phyloP scores from a whole-genome alignment of 2,797 vertebrate genomes.

The Rhynchonycteris naso region DNA sequence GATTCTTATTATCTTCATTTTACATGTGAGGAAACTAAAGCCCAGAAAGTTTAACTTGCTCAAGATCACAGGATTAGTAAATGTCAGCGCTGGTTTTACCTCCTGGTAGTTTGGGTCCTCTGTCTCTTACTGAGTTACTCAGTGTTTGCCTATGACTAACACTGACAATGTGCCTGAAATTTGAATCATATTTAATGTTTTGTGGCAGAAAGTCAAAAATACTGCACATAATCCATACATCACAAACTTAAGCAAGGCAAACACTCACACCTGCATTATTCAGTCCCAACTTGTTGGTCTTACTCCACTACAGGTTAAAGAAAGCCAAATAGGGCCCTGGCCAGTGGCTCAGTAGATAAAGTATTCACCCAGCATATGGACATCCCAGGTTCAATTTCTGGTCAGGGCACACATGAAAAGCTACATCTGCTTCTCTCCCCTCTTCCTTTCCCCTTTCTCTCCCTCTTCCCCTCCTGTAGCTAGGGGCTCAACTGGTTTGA shows the following conservation, averaged over 20 bases:
- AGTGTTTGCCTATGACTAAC: background rate
- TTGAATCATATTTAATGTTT: background rate
- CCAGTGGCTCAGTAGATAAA: no score
- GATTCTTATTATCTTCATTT: slow-evolving; percentile 20
- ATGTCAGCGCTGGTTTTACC: background rate
- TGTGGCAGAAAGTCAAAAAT: background rate
- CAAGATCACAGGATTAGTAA: background rate
- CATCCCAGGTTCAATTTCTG: no score
- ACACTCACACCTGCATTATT: background rate
- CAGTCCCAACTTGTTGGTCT: background rate
- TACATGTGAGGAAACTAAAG: slow-evolving; percentile 22
- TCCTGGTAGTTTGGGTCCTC: background rate
- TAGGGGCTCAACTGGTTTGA: no score
- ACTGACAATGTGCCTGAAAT: background rate
- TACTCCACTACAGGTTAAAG: background rate
- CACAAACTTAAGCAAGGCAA: background rate
- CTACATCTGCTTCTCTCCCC: no score
- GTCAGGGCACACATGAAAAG: no score
- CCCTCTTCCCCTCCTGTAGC: no score
- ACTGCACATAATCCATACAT: background rate
- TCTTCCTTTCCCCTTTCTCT: no score
- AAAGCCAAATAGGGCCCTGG: background rate
- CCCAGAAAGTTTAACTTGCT: slow-evolving; percentile 11
- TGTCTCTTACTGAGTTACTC: background rate
- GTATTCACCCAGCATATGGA: no score